These are phyloP conservation scores for Lates calcarifer DNA, from an alignment of 2,113 vertebrate genomes.

Conservation along the genomic window DNA sequence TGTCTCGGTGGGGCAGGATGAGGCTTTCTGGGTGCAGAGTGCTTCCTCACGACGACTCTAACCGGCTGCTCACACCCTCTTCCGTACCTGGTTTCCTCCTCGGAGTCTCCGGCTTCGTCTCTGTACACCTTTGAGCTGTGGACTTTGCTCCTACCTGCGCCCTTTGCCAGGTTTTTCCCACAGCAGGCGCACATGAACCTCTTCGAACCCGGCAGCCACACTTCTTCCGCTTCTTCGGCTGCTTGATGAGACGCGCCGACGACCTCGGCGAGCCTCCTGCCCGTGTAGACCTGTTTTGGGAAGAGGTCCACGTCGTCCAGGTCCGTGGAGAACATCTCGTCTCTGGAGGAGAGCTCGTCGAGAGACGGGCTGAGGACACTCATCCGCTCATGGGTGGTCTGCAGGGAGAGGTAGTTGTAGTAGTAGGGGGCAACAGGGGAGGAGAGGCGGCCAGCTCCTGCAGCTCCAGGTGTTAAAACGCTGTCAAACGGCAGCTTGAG, in stretches of 20 bases:
- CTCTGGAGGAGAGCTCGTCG: conserved; percentile 85
- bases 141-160: conserved; percentile 39
- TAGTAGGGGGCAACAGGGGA: conserved; percentile 65
- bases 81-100: conserved; percentile 68
- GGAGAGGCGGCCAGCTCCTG: conserved; percentile 43
- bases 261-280: conserved; percentile 35
- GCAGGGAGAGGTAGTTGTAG: conserved; percentile 79
- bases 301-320: conserved; percentile 81
- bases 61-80: conserved; percentile 55
- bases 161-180: conserved; percentile 74
- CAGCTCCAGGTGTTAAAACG: conserved; percentile 44
- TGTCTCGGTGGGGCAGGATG: conserved; percentile 54
- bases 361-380: conserved; percentile 85
- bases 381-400: conserved; percentile 77
- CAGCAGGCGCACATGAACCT: conserved; percentile 78
- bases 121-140: conserved; percentile 48
- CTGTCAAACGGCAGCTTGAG: conserved; percentile 77
- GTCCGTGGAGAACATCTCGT: conserved; percentile 86
- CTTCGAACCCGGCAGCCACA: conserved; percentile 61
- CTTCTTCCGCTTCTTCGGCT: conserved; percentile 4
- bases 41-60: conserved; percentile 69
- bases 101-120: conserved; percentile 71
- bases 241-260: background rate
- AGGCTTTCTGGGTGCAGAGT: conserved; percentile 55
- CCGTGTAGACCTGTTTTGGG: conserved; percentile 65